Evolutionary conservation across 2,113 vertebrate species (phyloP).

Genomic region (Oreotrochilus melanogaster): DNA sequence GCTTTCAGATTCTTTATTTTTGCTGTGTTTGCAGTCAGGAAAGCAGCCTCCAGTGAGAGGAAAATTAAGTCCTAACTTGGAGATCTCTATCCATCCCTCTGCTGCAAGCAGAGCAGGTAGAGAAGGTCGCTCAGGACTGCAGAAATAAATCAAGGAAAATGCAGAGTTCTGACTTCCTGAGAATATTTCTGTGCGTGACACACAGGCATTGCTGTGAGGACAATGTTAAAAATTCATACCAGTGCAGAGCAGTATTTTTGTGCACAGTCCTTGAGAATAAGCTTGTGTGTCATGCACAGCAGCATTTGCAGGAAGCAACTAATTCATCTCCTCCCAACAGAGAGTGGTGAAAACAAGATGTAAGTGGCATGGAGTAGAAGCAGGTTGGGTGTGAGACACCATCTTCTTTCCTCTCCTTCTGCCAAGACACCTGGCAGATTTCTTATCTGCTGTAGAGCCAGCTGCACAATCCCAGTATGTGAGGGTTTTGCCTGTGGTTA

Average conservation of each 20-base stretch:
- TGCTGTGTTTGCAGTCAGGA: background rate
- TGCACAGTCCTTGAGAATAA: background rate
- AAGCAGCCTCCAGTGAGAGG: background rate
- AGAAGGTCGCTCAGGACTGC: background rate
- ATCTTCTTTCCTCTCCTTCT: background rate
- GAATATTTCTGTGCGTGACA: constrained; percentile 18
- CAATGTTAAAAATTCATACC: constrained; percentile 50
- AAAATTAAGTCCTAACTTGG: background rate
- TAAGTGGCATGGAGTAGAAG: background rate
- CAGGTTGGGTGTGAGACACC: background rate
- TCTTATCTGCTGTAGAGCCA: background rate
- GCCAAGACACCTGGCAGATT: background rate
- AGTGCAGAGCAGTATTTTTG: background rate
- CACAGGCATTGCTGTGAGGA: background rate
- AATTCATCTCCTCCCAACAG: background rate
- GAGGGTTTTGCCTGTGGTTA: fast-evolving
- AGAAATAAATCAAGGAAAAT: background rate
- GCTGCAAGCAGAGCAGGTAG: background rate
- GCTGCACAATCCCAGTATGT: background rate
- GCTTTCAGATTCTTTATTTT: background rate
- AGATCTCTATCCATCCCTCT: background rate
- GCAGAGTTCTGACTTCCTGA: background rate
- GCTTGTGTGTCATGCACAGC: background rate
- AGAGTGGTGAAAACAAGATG: background rate
- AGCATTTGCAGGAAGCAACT: constrained; percentile 7